phyloP scores from a whole-genome alignment of 2,113 vertebrate genomes.

The human region GRCh38 chr11:87838501-87839000 shows the following conservation, averaged over 20 bases:
- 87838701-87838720: neutral
- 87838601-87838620: neutral
- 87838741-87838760: conserved; percentile 53
- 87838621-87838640: neutral
- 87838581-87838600: neutral
- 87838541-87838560: neutral
- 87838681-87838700: neutral
- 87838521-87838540: neutral
- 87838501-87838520: neutral
- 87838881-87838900: neutral
- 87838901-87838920: neutral
- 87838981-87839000: neutral
- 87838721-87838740: conserved; percentile 36
- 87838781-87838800: conserved; percentile 18
- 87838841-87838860: neutral
- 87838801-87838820: conserved; percentile 63
- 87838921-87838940: conserved; percentile 1
- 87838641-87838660: neutral
- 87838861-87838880: conserved; percentile 20
- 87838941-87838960: neutral
- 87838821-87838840: conserved; percentile 44
- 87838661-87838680: neutral
- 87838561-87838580: neutral
- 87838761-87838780: conserved; percentile 29
- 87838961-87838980: neutral